Evolutionary conservation across 2,797 vertebrate species (phyloP).

Genomic region (Gallinago nigripennis): DNA sequence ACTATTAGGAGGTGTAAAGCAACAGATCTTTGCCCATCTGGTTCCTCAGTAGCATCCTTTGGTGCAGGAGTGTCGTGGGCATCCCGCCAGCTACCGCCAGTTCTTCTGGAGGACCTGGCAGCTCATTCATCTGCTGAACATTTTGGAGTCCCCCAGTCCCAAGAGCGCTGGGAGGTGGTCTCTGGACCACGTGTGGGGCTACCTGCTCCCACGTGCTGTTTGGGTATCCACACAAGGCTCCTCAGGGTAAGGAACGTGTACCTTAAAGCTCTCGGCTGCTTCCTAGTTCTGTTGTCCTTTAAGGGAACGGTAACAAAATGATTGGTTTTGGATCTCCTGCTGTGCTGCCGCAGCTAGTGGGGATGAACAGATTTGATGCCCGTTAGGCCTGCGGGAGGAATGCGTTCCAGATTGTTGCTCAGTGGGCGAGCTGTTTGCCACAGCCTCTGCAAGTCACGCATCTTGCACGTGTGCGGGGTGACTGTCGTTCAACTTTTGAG

Average conservation of each 20-base stretch:
- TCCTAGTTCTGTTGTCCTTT: neutral
- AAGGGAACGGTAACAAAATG: neutral
- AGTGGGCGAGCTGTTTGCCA: neutral
- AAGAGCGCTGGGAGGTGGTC: neutral
- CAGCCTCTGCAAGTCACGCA: neutral
- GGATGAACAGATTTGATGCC: neutral
- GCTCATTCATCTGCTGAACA: neutral
- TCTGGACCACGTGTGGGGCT: fast-evolving
- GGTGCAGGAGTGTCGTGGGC: neutral
- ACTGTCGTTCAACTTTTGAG: neutral
- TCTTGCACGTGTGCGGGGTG: neutral
- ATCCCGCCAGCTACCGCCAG: neutral
- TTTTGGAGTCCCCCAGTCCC: neutral
- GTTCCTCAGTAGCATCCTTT: neutral
- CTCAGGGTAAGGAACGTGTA: fast-evolving
- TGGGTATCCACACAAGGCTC: neutral
- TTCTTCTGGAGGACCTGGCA: neutral
- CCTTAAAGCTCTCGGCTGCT: neutral
- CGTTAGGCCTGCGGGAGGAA: neutral
- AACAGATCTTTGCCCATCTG: neutral
- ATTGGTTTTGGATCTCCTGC: neutral
- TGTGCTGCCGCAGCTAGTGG: neutral
- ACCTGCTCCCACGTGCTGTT: fast-evolving
- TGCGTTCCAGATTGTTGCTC: neutral
- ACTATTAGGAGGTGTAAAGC: neutral